Evolutionary conservation across 2,888 invertebrate genomes (phyloP).

Genomic region (Ophion ellenae): DNA sequence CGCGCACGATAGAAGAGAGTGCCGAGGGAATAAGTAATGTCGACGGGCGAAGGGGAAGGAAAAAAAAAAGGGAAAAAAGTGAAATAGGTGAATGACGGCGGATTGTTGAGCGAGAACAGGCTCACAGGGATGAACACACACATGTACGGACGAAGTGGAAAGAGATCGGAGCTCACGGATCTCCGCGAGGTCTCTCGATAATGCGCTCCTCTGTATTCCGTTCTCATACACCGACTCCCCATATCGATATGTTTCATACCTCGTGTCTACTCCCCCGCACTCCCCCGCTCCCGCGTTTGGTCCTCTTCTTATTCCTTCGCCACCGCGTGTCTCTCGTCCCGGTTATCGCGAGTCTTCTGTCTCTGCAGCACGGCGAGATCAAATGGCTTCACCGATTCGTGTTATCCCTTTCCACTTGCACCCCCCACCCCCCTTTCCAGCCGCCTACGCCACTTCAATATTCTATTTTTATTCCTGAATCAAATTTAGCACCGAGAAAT

Average conservation of each 20-base stretch:
- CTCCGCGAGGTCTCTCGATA: conserved; percentile 77
- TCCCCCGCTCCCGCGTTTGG: conserved; percentile 60
- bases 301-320: conserved; percentile 63
- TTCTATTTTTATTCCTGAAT: conserved; percentile 83
- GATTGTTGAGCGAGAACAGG: conserved; percentile 57
- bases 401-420: conserved; percentile 75
- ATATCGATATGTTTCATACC: conserved; percentile 81
- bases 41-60: neutral
- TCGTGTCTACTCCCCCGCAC: conserved; percentile 65
- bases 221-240: conserved; percentile 80
- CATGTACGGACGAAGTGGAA: conserved; percentile 43
- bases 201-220: conserved; percentile 83
- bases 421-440: conserved; percentile 67
- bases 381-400: conserved; percentile 84
- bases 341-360: conserved; percentile 31
- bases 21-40: conserved; percentile 57
- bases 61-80: conserved; percentile 45
- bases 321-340: conserved; percentile 17
- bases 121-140: neutral
- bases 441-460: conserved; percentile 71
- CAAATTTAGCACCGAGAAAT: conserved; percentile 80
- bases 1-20: conserved; percentile 39
- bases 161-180: conserved; percentile 40
- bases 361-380: conserved; percentile 75
- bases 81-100: conserved; percentile 68